Conservation (phyloP, 1,140 invertebrate genomes). For the Trissolcus basalis region DNA sequence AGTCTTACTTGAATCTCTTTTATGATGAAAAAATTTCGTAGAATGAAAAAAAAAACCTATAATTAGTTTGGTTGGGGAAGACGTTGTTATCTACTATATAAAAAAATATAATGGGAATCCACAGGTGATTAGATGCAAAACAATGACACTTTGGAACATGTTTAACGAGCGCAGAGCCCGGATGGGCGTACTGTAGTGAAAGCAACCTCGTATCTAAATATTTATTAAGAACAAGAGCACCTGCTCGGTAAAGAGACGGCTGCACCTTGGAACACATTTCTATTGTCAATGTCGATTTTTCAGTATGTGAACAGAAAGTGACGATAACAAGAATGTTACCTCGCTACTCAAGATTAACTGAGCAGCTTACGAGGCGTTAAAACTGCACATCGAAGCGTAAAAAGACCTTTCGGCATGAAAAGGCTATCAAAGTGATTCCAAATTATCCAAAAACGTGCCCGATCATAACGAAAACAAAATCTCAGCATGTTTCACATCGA, state of each 20-base stretch:
- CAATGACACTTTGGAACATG: slow-evolving; percentile 6
- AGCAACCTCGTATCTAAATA: slow-evolving; percentile 7
- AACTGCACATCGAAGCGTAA: slow-evolving; percentile 44
- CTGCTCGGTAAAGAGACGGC: background rate
- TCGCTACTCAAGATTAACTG: slow-evolving; percentile 52
- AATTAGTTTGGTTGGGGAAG: too few species aligned
- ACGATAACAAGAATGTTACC: slow-evolving; percentile 33
- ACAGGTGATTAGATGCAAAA: slow-evolving; percentile 41
- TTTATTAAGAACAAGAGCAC: slow-evolving; percentile 13
- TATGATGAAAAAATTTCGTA: too few species aligned
- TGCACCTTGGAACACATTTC: slow-evolving; percentile 8
- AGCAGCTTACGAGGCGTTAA: slow-evolving; percentile 58
- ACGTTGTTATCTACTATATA: background rate
- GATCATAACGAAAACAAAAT: slow-evolving; percentile 22
- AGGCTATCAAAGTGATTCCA: slow-evolving; percentile 40
- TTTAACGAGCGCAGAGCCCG: slow-evolving; percentile 2
- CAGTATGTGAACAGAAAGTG: slow-evolving; percentile 29
- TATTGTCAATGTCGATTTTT: slow-evolving; percentile 32
- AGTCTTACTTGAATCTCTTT: too few species aligned
- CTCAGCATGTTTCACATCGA: background rate
- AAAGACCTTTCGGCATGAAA: slow-evolving; percentile 32
- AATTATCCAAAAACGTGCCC: slow-evolving; percentile 32
- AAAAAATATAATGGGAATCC: slow-evolving; percentile 8
- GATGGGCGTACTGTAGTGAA: background rate
- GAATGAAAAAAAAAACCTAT: too few species aligned